Conservation (phyloP, 2,888 invertebrate species). For the Bhutanitis thaidina region DNA sequence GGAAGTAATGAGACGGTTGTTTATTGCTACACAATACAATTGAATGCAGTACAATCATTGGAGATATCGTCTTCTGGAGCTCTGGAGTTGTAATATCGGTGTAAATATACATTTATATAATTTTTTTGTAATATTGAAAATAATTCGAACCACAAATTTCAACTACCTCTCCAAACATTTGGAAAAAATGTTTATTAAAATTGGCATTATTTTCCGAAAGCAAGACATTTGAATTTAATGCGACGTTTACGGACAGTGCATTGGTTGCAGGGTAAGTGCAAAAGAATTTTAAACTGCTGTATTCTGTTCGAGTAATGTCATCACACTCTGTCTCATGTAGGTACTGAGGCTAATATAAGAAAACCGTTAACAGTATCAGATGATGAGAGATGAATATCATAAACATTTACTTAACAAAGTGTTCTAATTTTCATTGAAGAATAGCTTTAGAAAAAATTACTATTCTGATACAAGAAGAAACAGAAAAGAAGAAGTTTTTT, state of each 20-base stretch:
- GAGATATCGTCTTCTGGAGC: no score
- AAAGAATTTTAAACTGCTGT: slow-evolving; percentile 57
- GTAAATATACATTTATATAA: no score
- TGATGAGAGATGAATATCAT: no score
- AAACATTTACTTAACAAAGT: neutral
- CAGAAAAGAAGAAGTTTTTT: no score
- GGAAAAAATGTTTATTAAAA: slow-evolving; percentile 50
- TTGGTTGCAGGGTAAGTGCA: slow-evolving; percentile 71
- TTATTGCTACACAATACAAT: neutral
- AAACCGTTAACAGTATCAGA: neutral
- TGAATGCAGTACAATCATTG: no score
- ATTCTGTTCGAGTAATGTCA: slow-evolving; percentile 47
- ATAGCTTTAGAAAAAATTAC: no score
- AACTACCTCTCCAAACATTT: slow-evolving; percentile 2
- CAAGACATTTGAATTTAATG: slow-evolving; percentile 52
- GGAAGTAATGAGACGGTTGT: neutral
- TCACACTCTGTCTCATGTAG: slow-evolving; percentile 54
- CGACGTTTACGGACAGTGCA: slow-evolving; percentile 65
- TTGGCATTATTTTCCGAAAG: slow-evolving; percentile 78
- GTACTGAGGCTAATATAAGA: no score
- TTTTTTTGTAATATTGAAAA: no score
- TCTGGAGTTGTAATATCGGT: no score
- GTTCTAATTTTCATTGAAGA: no score
- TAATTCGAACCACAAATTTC: no score
- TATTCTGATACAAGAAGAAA: no score